These are phyloP conservation scores for Drosophila ercepeae DNA, from an alignment of 1,140 invertebrate genomes.

Conservation along the genomic window DNA sequence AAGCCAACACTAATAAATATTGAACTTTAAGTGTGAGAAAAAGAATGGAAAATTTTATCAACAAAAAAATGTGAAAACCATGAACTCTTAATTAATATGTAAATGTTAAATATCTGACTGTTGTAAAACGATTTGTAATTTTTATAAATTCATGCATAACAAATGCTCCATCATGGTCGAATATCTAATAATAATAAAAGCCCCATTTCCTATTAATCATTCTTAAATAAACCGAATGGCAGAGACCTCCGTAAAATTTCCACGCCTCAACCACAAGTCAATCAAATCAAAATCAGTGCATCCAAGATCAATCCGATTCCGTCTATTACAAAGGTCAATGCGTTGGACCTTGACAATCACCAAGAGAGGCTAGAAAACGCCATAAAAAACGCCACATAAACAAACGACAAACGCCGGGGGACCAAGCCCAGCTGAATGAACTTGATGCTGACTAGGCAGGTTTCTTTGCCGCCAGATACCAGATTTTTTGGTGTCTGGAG, in stretches of 20 bases:
- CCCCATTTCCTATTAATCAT: conserved; percentile 11
- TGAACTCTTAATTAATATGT: not conserved
- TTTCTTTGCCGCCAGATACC: conserved; percentile 31
- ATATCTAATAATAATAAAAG: conserved; percentile 3
- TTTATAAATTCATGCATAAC: conserved; percentile 7
- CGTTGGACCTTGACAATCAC: conserved; percentile 62
- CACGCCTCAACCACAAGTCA: not conserved
- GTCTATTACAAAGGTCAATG: conserved; percentile 62
- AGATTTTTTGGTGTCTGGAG: conserved; percentile 7
- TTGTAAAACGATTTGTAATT: not conserved
- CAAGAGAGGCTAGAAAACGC: conserved; percentile 12
- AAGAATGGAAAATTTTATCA: not conserved
- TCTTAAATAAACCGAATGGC: not conserved
- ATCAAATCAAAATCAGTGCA: conserved; percentile 42
- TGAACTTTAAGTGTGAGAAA: not conserved
- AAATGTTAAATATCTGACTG: not conserved
- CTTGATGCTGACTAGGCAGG: conserved; percentile 53
- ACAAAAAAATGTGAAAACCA: not conserved
- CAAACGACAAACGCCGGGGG: conserved; percentile 7
- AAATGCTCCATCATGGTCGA: not conserved
- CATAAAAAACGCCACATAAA: conserved; percentile 4
- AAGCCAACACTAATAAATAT: not conserved
- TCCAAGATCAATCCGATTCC: conserved; percentile 28
- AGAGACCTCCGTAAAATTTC: conserved; percentile 32
- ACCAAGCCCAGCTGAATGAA: conserved; percentile 45